phyloP scores from a whole-genome alignment of 1,140 invertebrate species.

The Drosophila kohkoa region DNA sequence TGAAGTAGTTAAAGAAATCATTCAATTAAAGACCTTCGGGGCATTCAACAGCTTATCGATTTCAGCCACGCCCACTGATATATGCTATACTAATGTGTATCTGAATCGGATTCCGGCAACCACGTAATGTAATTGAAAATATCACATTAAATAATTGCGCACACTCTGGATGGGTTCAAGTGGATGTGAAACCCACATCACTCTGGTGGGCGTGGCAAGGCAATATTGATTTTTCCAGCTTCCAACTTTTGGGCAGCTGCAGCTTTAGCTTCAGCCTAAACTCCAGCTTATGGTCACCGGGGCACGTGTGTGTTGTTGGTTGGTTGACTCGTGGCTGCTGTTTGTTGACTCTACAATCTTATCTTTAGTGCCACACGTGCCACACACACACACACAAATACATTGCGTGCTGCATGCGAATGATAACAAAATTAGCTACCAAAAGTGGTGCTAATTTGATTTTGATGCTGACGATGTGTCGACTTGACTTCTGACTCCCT shows the following conservation, averaged over 20 bases:
- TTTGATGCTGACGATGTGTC: constrained; percentile 56
- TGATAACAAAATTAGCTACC: constrained; percentile 80
- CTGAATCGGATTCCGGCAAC: constrained; percentile 6
- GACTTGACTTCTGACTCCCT: constrained; percentile 29
- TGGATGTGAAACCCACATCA: constrained; percentile 61
- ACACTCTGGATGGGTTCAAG: constrained; percentile 31
- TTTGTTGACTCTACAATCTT: constrained; percentile 57
- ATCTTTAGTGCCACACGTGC: constrained; percentile 63
- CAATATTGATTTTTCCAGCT: constrained; percentile 31
- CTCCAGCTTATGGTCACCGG: constrained; percentile 22
- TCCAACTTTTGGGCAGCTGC: constrained; percentile 13
- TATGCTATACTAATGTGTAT: background rate
- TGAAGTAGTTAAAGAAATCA: too few relatives aligned
- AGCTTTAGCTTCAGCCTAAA: background rate
- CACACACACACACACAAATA: background rate
- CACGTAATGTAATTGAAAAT: constrained; percentile 61
- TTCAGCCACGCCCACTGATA: background rate
- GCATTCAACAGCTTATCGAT: background rate
- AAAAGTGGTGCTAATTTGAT: constrained; percentile 79
- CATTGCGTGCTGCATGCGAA: constrained; percentile 28
- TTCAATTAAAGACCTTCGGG: too few relatives aligned
- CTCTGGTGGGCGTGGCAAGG: constrained; percentile 5
- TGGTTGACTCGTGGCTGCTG: constrained; percentile 41
- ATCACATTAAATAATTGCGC: constrained; percentile 54
- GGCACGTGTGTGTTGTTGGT: constrained; percentile 64